Base-by-base conservation (phyloP, 2,113 vertebrate species). In the Odontesthes bonariensis region DNA sequence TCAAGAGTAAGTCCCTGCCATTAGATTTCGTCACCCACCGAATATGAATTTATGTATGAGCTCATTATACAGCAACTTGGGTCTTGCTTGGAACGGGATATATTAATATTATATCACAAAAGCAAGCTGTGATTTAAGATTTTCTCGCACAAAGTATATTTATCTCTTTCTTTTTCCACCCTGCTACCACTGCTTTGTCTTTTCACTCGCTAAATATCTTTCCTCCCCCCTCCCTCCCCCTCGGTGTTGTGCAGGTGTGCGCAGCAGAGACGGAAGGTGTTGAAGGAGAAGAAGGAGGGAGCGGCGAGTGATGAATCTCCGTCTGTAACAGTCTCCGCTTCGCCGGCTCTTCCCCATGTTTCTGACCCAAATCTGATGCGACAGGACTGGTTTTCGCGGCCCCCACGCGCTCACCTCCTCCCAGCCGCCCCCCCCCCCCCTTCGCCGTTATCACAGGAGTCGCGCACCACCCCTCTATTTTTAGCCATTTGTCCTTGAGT, bases 401-500 rank as follows among this genome's bases (percentile, higher is more conserved):
- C 67, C 52, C 63, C 66, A 5, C 40, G 6, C 55, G 27, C 83
- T 5, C 71, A 33, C 49, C 69, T 65, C 53, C 64, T 49, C 70
- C 58, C 58, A 10, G 56, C 59, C 4, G 6, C 63, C 59, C 4
- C 52, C 79, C 40, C 1, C 73, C 70, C 69, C 57, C 54, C 31
- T 13, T 68, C 52, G n/a, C 23, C 1, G 19, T 78, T 66, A 72
- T 75, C 6, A 42, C 80, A 52, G 63, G 72, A 85, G 79, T 84
- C 78, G 61, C 61, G 81, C 77, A 73, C 88, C 79, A 73, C 78
- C 81, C 64, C 19, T 85, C 92, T 93, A 91, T 92, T 92, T 91
- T 92, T 92, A 92, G 87, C 88, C 67, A 74, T 88, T 90, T 92
- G 92, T 92, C 91, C 91, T 90, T 90, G 90, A 90, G 77, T 90